These are phyloP conservation scores for Erynnis tages DNA, from an alignment of 2,888 invertebrate species.

Conservation along the genomic window DNA sequence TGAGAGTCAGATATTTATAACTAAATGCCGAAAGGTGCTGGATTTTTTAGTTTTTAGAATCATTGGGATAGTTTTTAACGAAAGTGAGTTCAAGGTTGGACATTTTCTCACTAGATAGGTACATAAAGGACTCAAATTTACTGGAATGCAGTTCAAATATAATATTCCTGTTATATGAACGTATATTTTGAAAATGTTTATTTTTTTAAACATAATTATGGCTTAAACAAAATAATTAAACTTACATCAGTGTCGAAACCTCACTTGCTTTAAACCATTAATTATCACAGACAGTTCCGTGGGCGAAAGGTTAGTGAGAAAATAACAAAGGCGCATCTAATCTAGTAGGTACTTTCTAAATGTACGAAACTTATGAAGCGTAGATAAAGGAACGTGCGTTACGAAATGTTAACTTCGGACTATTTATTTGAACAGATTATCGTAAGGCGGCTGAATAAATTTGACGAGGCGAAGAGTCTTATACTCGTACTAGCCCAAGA, in stretches of 20 bases:
- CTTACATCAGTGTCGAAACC: neutral
- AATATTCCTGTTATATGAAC: too few relatives aligned
- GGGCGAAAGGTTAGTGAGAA: neutral
- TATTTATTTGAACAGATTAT: constrained; percentile 16
- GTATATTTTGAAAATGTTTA: too few relatives aligned
- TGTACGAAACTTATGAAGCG: constrained; percentile 4
- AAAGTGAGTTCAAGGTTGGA: too few relatives aligned
- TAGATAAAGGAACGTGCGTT: constrained; percentile 5
- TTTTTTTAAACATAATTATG: too few relatives aligned
- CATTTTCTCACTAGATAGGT: too few relatives aligned
- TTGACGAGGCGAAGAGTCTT: constrained; percentile 5
- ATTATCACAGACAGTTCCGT: constrained; percentile 4
- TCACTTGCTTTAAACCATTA: neutral
- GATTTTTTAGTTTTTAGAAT: too few relatives aligned
- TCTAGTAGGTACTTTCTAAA: neutral
- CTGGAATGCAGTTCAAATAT: too few relatives aligned
- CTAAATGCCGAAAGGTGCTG: too few relatives aligned
- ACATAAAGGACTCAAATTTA: too few relatives aligned
- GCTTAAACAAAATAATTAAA: constrained; percentile 2
- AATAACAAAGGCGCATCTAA: constrained; percentile 1
- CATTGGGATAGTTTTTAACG: too few relatives aligned
- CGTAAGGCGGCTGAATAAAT: constrained; percentile 7
- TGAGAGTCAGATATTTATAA: neutral
- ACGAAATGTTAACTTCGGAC: constrained; percentile 8
- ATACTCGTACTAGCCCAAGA: too few relatives aligned